Conservation (phyloP, 2,797 vertebrate species). For the Discoglossus pictus region DNA sequence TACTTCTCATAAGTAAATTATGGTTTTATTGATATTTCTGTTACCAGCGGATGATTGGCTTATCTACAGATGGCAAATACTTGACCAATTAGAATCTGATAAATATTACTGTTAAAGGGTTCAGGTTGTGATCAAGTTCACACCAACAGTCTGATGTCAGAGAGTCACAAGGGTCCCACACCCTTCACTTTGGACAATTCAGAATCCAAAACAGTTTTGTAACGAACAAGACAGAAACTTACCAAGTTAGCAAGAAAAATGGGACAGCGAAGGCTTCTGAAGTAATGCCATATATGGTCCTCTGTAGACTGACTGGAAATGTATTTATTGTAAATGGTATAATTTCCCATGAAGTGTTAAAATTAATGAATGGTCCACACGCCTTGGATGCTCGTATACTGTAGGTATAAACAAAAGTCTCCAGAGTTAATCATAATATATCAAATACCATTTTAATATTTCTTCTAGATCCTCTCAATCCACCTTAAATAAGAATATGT, state of each 20-base stretch:
- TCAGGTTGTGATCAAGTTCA: too few relatives aligned
- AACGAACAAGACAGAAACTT: slow-evolving; percentile 53
- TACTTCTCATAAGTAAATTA: too few relatives aligned
- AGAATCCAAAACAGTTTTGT: background rate
- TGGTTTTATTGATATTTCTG: too few relatives aligned
- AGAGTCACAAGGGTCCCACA: background rate
- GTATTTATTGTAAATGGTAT: slow-evolving; percentile 67
- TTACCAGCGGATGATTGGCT: too few relatives aligned
- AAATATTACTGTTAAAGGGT: too few relatives aligned
- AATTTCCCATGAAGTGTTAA: slow-evolving; percentile 82
- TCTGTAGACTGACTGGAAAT: slow-evolving; percentile 66
- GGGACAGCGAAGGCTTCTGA: slow-evolving; percentile 91
- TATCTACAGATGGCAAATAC: too few relatives aligned
- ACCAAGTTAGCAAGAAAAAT: slow-evolving; percentile 89
- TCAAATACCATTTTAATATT: too few relatives aligned
- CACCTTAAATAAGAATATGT: too few relatives aligned
- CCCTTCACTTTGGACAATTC: too few relatives aligned
- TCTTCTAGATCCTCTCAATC: too few relatives aligned
- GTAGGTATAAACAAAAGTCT: slow-evolving; percentile 20
- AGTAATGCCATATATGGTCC: slow-evolving; percentile 68
- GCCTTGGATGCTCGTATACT: slow-evolving; percentile 86
- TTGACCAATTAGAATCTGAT: too few relatives aligned
- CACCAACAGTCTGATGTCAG: background rate
- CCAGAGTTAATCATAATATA: too few relatives aligned
- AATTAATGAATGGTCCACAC: slow-evolving; percentile 87